Conservation (phyloP, 1,140 invertebrate species). For the Neodiprion lecontei region DNA sequence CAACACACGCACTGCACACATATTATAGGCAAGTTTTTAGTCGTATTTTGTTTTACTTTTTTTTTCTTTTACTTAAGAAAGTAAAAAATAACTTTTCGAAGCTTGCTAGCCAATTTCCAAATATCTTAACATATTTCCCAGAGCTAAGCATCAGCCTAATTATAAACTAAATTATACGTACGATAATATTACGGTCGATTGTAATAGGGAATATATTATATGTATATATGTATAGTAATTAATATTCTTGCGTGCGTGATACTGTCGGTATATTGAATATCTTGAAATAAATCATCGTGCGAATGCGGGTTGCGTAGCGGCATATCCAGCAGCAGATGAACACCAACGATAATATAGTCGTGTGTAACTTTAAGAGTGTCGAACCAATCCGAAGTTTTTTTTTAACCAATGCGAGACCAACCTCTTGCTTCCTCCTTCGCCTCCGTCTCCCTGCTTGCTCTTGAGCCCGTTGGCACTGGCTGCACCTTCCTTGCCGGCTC, state of each 20-base stretch:
- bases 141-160: constrained; percentile 55
- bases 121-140: constrained; percentile 59
- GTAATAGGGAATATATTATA: not conserved
- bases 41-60: constrained; percentile 12
- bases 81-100: constrained; percentile 22
- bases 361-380: constrained; percentile 29
- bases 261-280: constrained; percentile 12
- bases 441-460: constrained; percentile 58
- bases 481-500: constrained; percentile 53
- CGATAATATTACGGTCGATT: not conserved
- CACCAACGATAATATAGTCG: constrained; percentile 30
- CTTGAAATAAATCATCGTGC: not conserved
- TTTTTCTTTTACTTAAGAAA: constrained; percentile 2
- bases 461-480: constrained; percentile 52
- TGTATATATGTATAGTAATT: not conserved
- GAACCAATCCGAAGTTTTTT: constrained; percentile 49
- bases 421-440: constrained; percentile 58
- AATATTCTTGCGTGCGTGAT: not conserved
- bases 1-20: no score
- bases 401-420: constrained; percentile 60
- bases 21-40: no score
- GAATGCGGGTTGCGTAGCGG: not conserved
- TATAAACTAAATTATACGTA: constrained; percentile 13
- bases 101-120: constrained; percentile 59
- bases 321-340: not conserved